phyloP scores from a whole-genome alignment of 2,113 vertebrate genomes.

The Myodes glareolus region DNA sequence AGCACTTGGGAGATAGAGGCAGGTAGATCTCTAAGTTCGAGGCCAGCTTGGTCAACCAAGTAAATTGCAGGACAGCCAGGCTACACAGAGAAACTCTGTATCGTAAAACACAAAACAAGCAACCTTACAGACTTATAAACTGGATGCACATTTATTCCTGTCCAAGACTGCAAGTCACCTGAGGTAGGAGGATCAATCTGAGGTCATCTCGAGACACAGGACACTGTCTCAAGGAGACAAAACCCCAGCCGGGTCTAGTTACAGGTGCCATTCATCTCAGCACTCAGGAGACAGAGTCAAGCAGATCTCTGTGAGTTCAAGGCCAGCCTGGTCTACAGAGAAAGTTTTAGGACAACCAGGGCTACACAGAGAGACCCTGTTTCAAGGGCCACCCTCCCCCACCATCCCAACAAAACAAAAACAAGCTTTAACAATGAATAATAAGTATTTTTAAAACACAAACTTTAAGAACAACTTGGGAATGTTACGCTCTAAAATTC shows the following conservation, averaged over 20 bases:
- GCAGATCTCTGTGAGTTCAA: background rate
- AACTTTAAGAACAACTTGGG: conserved; percentile 22
- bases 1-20: background rate
- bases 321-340: background rate
- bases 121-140: background rate
- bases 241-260: background rate
- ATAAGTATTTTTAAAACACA: background rate
- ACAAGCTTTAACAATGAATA: background rate
- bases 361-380: background rate
- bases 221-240: background rate
- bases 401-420: background rate
- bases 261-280: background rate
- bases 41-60: background rate
- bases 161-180: background rate
- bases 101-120: background rate
- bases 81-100: background rate
- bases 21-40: background rate
- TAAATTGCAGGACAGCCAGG: background rate
- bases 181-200: background rate
- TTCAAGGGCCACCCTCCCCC: background rate
- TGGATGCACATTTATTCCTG: background rate
- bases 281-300: background rate
- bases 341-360: background rate
- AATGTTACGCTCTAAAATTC: background rate
- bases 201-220: background rate